Evolutionary conservation across 2,113 vertebrate genomes (phyloP).

Genomic region (Pseudopodoces humilis): DNA sequence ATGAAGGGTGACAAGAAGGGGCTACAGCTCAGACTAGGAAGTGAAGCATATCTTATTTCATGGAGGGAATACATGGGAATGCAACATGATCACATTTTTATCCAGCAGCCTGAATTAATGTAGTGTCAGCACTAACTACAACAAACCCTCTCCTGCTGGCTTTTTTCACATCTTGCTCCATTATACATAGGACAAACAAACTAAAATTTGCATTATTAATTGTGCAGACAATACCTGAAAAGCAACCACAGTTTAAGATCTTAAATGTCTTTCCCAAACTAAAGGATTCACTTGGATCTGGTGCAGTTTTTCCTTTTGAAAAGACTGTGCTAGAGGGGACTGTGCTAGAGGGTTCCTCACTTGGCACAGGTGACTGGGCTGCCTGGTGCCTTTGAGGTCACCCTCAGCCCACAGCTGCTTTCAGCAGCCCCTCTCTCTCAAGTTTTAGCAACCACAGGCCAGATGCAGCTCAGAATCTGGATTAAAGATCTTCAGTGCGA

Average conservation of each 20-base stretch:
- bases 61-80: neutral
- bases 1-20: neutral
- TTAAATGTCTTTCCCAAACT: neutral
- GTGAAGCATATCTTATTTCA: neutral
- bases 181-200: neutral
- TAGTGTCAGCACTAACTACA: neutral
- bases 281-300: neutral
- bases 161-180: neutral
- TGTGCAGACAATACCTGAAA: neutral
- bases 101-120: neutral
- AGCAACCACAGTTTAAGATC: neutral
- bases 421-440: neutral
- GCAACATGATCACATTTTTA: neutral
- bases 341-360: neutral
- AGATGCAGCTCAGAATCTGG: neutral
- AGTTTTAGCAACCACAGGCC: neutral
- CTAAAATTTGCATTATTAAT: neutral
- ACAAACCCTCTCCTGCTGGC: neutral
- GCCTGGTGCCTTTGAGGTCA: neutral
- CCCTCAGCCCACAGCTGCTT: neutral
- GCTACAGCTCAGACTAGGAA: neutral
- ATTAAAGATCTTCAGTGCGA: neutral
- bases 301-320: neutral
- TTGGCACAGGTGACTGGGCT: neutral
- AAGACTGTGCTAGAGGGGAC: neutral